Percentiles rank a stretch among this genome's conserved stretches.
These are phyloP conservation scores for Phortica variegata DNA, from an alignment of 1,140 invertebrate genomes.

Conservation along the genomic window DNA sequence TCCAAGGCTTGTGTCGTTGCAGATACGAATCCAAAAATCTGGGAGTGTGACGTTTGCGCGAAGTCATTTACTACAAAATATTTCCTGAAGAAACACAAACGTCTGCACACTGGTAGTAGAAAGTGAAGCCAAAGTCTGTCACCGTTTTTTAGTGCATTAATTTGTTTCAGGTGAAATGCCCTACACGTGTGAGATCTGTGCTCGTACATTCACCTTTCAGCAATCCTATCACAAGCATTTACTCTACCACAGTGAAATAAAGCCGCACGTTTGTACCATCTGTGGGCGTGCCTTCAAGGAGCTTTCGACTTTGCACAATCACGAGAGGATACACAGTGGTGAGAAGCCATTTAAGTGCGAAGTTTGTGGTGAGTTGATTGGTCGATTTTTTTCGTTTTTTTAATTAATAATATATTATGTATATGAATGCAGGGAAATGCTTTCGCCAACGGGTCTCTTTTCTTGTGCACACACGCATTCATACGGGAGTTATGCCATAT, in stretches of 20 bases:
- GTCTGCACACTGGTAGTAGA: slow-evolving; percentile 68
- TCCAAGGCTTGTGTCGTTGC: slow-evolving; percentile 16
- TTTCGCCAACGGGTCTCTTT: slow-evolving; percentile 85
- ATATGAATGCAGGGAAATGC: slow-evolving; percentile 70
- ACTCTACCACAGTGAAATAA: slow-evolving; percentile 81
- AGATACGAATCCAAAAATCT: slow-evolving; percentile 60
- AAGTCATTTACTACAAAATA: slow-evolving; percentile 88
- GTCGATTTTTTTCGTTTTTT: neutral
- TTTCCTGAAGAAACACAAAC: slow-evolving; percentile 85
- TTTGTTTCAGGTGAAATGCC: slow-evolving; percentile 73
- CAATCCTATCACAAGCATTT: slow-evolving; percentile 90
- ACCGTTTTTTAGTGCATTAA: too few relatives aligned
- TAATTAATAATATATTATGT: slow-evolving; percentile 20
- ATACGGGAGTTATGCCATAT: slow-evolving; percentile 67
- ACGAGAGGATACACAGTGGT: slow-evolving; percentile 81
- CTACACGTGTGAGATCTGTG: slow-evolving; percentile 80
- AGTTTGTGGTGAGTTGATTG: slow-evolving; percentile 71
- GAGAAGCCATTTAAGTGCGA: slow-evolving; percentile 91
- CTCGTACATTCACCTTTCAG: slow-evolving; percentile 87
- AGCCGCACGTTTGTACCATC: slow-evolving; percentile 75
- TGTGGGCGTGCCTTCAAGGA: slow-evolving; percentile 85
- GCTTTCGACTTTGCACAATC: slow-evolving; percentile 85
- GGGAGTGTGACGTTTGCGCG: slow-evolving; percentile 81
- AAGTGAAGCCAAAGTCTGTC: neutral
- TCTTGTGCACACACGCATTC: slow-evolving; percentile 79